Base-by-base conservation (phyloP, 2,113 vertebrate species). In the Bostrychus sinensis region DNA sequence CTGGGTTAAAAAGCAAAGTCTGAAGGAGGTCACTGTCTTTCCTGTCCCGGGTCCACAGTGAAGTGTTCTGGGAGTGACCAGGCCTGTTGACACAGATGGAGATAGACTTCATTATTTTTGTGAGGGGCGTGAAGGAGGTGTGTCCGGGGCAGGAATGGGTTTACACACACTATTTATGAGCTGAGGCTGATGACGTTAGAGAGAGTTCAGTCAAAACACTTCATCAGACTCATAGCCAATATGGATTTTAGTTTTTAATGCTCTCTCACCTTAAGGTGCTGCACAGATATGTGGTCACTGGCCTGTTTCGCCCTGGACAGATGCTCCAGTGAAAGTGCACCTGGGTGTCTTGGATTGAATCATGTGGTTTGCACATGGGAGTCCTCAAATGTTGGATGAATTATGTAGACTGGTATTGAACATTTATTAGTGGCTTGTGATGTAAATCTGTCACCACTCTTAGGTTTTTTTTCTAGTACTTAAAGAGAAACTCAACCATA, bases 21-120 rank as follows among this genome's bases (percentile, higher is more conserved):
- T 32, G 30, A 32, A 32, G 30, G 60, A n/a, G n/a, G n/a, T 63
- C 68, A 67, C 68, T 58, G 38, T 56, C 12, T 30, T 72, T 62
- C 43, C 16, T 45, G 62, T 39, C 8, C 61, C 34, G 37, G 63
- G 73, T 67, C 11, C 28, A 41, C 51, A n/a, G n/a, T 53, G 60
- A 43, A 36, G 34, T 9, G 43, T 37, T 9, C 46, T 14, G 20
- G 50, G 16, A 54, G 26, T 54, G 72, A 74, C 87, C 75, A 59
- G 77, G 79, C 75, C 78, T 91, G 89, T 91, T 92, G 86, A 89
- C 89, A 92, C 90, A 91, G 90, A 91, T 90, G 89, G 88, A 77
- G 82, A 83, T 74, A 56, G 75, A 86, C 82, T 85, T 86, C 87
- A 89, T 91, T 89, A 89, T 90, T 90, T 89, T 86, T 89, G 82